A percentile compares a stretch with the other conserved stretches of the same genome.
Conservation (phyloP, 2,113 vertebrate genomes). For the Channa maculata region DNA sequence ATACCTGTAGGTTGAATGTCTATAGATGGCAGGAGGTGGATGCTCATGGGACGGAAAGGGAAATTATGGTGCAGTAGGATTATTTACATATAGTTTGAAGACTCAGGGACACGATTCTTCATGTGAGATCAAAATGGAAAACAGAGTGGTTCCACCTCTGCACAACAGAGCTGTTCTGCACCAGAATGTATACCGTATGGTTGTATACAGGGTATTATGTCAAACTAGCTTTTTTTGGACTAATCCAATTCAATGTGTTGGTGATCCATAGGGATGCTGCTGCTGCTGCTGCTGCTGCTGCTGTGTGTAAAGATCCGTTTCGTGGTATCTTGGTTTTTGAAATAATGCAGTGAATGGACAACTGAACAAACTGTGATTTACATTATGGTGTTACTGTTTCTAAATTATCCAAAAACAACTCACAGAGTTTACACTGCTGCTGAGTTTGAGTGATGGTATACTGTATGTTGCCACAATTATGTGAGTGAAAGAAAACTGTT, state of each 20-base stretch:
- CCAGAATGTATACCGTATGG: slow-evolving; percentile 51
- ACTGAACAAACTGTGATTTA: slow-evolving; percentile 70
- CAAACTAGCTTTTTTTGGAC: slow-evolving; percentile 55
- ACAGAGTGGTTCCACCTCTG: slow-evolving; percentile 48
- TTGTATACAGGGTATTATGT: slow-evolving; percentile 77
- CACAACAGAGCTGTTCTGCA: slow-evolving; percentile 60
- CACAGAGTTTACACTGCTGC: slow-evolving; percentile 65
- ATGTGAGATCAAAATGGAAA: slow-evolving; percentile 23
- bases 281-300: slow-evolving; percentile 31
- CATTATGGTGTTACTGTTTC: slow-evolving; percentile 63
- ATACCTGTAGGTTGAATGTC: slow-evolving; percentile 62
- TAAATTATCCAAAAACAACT: slow-evolving; percentile 73
- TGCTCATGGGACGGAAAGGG: slow-evolving; percentile 14
- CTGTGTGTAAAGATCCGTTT: slow-evolving; percentile 37
- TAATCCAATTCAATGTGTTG: slow-evolving; percentile 52
- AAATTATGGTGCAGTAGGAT: slow-evolving; percentile 36
- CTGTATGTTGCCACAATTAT: slow-evolving; percentile 48
- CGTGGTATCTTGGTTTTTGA: slow-evolving; percentile 39
- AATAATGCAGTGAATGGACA: slow-evolving; percentile 40
- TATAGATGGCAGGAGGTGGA: slow-evolving; percentile 25
- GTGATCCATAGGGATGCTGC: slow-evolving; percentile 48
- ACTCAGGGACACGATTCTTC: slow-evolving; percentile 78
- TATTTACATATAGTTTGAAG: slow-evolving; percentile 67
- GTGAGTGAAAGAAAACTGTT: slow-evolving; percentile 51
- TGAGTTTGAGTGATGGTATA: slow-evolving; percentile 53